Percentiles rank a stretch among this genome's conserved stretches.
These are phyloP conservation scores for Spodoptera littoralis DNA, from an alignment of 2,888 invertebrate species.

Conservation along the genomic window DNA sequence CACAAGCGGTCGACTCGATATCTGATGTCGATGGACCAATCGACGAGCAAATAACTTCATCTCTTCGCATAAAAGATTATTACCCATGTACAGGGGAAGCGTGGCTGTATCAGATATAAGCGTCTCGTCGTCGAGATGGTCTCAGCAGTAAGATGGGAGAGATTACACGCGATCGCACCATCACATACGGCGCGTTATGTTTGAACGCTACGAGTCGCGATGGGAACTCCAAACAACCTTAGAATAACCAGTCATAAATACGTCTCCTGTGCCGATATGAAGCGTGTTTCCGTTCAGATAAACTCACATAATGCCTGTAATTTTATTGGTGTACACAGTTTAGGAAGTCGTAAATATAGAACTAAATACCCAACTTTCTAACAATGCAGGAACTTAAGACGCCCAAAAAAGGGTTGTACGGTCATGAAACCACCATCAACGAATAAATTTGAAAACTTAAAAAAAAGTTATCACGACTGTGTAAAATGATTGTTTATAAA, in stretches of 20 bases:
- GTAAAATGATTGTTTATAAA: conserved; percentile 40
- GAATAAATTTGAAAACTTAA: conserved; percentile 48
- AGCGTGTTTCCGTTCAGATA: conserved; percentile 72
- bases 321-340: conserved; percentile 64
- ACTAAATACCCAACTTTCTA: conserved; percentile 48
- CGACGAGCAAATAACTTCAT: conserved; percentile 74
- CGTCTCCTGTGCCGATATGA: conserved; percentile 63
- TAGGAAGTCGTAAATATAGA: conserved; percentile 68
- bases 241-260: conserved; percentile 74
- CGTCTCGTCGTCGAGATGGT: conserved; percentile 57
- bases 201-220: conserved; percentile 63
- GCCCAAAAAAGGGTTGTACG: conserved; percentile 29
- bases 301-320: conserved; percentile 64
- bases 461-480: conserved; percentile 46
- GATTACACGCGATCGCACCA: conserved; percentile 65
- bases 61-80: conserved; percentile 72
- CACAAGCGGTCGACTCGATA: conserved; percentile 44
- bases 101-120: conserved; percentile 68
- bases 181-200: conserved; percentile 61
- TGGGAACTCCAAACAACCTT: conserved; percentile 77
- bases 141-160: conserved; percentile 50
- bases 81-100: conserved; percentile 64
- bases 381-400: conserved; percentile 12
- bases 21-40: conserved; percentile 61
- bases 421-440: conserved; percentile 49